Evolutionary conservation across 2,888 invertebrate species (phyloP).

Genomic region (Rhabditophanes sp.): DNA sequence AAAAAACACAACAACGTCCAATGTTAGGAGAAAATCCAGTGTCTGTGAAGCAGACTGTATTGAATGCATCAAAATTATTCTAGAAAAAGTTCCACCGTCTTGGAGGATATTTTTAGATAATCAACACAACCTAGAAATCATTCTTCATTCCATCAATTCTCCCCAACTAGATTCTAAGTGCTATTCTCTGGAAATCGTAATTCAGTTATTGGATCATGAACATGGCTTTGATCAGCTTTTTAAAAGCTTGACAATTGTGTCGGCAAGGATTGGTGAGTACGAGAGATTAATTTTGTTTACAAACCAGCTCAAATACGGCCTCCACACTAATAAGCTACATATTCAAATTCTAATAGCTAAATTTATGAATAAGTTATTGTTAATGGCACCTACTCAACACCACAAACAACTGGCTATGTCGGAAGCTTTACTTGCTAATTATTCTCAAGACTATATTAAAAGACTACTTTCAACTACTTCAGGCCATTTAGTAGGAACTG

Average conservation of each 20-base stretch:
- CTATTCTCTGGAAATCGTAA: constrained; percentile 36
- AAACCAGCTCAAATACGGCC: constrained; percentile 32
- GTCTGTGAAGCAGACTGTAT: constrained; percentile 38
- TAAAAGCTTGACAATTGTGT: constrained; percentile 24
- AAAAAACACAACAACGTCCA: constrained; percentile 24
- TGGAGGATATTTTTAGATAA: constrained; percentile 32
- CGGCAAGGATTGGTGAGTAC: constrained; percentile 32
- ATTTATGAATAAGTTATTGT: constrained; percentile 33
- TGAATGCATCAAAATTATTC: constrained; percentile 33
- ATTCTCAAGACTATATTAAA: constrained; percentile 26
- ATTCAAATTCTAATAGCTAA: constrained; percentile 39
- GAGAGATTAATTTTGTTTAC: constrained; percentile 26
- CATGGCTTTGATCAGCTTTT: constrained; percentile 31
- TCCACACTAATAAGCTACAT: constrained; percentile 35
- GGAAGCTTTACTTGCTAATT: constrained; percentile 31
- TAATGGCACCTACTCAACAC: constrained; percentile 21
- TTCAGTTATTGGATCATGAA: constrained; percentile 27
- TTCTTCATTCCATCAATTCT: constrained; percentile 32
- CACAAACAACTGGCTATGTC: constrained; percentile 24
- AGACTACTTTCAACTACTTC: constrained; percentile 13
- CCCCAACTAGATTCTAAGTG: constrained; percentile 41
- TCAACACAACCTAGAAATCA: constrained; percentile 31
- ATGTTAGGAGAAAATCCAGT: constrained; percentile 28
- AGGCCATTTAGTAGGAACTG: constrained; percentile 4
- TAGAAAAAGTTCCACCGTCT: constrained; percentile 27